Percentiles rank a stretch among this genome's conserved stretches.
phyloP scores from a whole-genome alignment of 2,797 vertebrate species.

The Helarctos malayanus region DNA sequence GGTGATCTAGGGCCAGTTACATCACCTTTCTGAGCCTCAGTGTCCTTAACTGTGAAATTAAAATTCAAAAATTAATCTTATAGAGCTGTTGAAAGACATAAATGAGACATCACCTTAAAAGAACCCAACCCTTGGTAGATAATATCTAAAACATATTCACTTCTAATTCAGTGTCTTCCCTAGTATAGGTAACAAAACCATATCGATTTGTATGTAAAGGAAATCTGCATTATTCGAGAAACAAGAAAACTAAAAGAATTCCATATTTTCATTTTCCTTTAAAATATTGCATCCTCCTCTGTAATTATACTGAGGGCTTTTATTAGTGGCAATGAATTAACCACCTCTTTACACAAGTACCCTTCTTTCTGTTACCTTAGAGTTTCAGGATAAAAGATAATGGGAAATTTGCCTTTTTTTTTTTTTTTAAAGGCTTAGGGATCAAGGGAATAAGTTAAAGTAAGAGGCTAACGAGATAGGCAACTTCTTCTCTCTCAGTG shows the following conservation, averaged over 20 bases:
- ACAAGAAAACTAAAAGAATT: constrained; percentile 12
- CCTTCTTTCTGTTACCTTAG: neutral
- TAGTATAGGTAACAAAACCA: neutral
- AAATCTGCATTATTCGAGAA: constrained; percentile 24
- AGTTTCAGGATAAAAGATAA: neutral
- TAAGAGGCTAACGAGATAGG: neutral
- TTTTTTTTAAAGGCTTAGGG: neutral
- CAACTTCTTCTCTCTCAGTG: neutral
- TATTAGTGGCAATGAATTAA: neutral
- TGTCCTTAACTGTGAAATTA: neutral
- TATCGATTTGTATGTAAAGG: neutral
- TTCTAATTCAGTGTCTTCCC: neutral
- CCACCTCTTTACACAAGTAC: neutral
- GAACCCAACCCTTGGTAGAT: neutral
- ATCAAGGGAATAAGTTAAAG: neutral
- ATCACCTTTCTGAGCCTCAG: neutral
- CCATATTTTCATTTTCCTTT: neutral
- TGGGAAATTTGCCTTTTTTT: neutral
- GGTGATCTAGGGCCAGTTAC: neutral
- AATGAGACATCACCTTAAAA: neutral
- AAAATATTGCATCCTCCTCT: neutral
- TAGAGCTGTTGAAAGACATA: neutral
- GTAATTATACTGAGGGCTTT: neutral
- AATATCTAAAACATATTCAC: neutral
- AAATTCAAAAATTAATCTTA: neutral